Evolutionary conservation across 2,888 invertebrate genomes (phyloP).

Genomic region (Rhingia rostrata): DNA sequence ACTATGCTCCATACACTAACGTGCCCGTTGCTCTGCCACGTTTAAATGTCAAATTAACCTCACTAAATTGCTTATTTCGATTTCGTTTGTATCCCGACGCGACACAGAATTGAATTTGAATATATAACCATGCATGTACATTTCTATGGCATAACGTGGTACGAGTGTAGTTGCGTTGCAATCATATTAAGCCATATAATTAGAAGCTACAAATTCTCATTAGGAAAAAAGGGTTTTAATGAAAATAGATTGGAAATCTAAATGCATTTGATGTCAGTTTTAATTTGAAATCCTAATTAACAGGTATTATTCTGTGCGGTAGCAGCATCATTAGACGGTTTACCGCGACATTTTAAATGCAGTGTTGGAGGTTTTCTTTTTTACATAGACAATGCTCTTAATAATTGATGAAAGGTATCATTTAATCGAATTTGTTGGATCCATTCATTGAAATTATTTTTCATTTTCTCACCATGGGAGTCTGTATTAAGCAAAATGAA

Average conservation of each 20-base stretch:
- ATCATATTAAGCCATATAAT: slow-evolving; percentile 50
- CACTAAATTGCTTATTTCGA: slow-evolving; percentile 67
- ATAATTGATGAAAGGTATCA: slow-evolving; percentile 5
- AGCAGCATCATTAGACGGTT: slow-evolving; percentile 13
- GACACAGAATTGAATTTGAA: slow-evolving; percentile 20
- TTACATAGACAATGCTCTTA: not conserved
- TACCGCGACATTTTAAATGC: slow-evolving; percentile 27
- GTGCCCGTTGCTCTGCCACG: not conserved
- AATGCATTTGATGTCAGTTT: slow-evolving; percentile 47
- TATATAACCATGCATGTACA: not conserved
- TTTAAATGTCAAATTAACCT: slow-evolving; percentile 67
- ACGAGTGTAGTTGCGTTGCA: slow-evolving; percentile 30
- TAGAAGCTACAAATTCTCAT: slow-evolving; percentile 17
- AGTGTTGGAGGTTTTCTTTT: not conserved
- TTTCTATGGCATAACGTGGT: slow-evolving; percentile 1
- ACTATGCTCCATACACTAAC: not conserved
- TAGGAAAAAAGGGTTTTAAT: slow-evolving; percentile 29
- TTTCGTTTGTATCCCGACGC: slow-evolving; percentile 48
- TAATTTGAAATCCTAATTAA: slow-evolving; percentile 63
- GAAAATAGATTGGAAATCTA: slow-evolving; percentile 49
- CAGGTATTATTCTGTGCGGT: slow-evolving; percentile 33
- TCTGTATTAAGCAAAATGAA: too few relatives aligned
- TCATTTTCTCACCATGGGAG: too few relatives aligned
- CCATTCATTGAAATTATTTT: too few relatives aligned
- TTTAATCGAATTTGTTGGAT: not conserved